These are phyloP conservation scores for Lithobius niger DNA, from an alignment of 1,140 invertebrate species.

Conservation along the genomic window DNA sequence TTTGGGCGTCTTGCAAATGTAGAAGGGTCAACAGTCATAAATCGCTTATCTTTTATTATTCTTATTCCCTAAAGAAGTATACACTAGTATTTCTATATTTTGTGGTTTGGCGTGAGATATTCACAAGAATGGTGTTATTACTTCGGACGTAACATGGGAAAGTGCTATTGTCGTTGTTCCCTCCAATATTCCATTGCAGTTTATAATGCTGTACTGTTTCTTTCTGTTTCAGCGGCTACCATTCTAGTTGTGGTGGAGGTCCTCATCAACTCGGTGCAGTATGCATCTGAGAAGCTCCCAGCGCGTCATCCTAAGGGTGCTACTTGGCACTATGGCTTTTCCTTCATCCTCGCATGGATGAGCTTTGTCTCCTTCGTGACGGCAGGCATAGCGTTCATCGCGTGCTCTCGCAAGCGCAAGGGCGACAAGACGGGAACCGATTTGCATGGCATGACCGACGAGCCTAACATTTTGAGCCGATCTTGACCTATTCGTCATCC, in stretches of 20 bases:
- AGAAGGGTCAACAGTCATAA: no score
- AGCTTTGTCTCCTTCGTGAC: conserved; percentile 56
- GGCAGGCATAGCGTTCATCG: conserved; percentile 54
- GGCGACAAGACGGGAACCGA: conserved; percentile 53
- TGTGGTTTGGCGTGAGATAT: no score
- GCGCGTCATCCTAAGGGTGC: conserved; percentile 53
- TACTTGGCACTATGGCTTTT: conserved; percentile 50
- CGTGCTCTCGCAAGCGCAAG: conserved; percentile 56
- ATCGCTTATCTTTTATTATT: no score
- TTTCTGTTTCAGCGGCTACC: conserved; percentile 48
- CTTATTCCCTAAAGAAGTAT: no score
- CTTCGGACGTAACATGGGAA: no score
- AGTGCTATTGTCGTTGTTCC: no score
- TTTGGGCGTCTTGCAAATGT: no score
- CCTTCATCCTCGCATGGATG: conserved; percentile 63
- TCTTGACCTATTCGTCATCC: no score
- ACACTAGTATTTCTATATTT: no score
- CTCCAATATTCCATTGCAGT: no score
- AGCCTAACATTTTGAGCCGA: conserved; percentile 68
- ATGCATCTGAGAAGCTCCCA: conserved; percentile 48
- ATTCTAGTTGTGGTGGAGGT: conserved; percentile 69
- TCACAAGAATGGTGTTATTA: no score
- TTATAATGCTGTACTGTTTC: conserved; percentile 23
- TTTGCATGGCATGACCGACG: conserved; percentile 64
- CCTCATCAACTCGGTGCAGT: conserved; percentile 51